Evolutionary conservation across 2,797 vertebrate species (phyloP).

Genomic region (Pipistrellus kuhlii): DNA sequence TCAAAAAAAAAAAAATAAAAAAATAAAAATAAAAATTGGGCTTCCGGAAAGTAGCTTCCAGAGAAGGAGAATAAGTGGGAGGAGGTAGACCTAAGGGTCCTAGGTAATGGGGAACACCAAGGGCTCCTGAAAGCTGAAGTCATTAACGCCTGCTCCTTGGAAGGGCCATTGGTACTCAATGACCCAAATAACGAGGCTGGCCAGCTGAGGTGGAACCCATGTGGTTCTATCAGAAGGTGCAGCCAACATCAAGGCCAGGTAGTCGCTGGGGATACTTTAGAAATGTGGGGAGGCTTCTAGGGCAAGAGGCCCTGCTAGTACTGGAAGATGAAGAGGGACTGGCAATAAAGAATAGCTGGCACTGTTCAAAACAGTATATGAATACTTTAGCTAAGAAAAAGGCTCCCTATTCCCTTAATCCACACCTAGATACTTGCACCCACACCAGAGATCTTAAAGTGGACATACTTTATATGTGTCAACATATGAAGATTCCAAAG

Average conservation of each 20-base stretch:
- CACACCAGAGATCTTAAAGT: constrained; percentile 18
- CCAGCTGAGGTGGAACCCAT: neutral
- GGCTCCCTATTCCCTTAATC: neutral
- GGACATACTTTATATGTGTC: neutral
- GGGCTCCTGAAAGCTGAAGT: neutral
- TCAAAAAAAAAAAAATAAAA: constrained; percentile 43
- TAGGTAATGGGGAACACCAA: neutral
- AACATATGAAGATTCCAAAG: constrained; percentile 3
- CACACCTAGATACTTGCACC: neutral
- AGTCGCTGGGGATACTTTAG: neutral
- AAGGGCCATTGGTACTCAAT: neutral
- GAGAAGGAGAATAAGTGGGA: neutral
- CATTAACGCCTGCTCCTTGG: neutral
- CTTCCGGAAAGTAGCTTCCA: constrained; percentile 26
- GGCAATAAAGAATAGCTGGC: constrained; percentile 15
- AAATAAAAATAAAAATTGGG: too few species aligned
- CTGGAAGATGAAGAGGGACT: neutral
- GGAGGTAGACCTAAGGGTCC: neutral
- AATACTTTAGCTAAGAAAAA: neutral
- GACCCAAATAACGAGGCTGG: constrained; percentile 7
- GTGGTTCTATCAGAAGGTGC: neutral
- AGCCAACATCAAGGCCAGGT: neutral
- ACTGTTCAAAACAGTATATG: neutral
- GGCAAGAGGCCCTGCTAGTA: neutral
- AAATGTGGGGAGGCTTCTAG: constrained; percentile 22